Base-by-base conservation (phyloP, 2,888 invertebrate species). In the Drosophila helvetica region DNA sequence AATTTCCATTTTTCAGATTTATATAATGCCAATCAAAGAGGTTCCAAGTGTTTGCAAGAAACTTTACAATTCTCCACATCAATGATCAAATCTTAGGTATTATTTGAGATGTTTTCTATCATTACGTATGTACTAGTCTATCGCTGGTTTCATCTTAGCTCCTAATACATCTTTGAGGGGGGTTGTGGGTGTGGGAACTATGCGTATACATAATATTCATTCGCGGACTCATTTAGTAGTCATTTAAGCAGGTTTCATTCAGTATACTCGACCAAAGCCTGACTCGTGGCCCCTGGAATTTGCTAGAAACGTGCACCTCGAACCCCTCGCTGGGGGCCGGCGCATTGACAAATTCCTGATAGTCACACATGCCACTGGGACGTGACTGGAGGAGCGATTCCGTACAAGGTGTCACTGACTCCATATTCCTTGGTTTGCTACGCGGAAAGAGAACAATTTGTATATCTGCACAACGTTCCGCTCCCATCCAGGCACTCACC, bases 401-500 rank as follows among this genome's bases (percentile, higher is more conserved):
- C 42, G 75, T 75, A 53, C 86, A 91, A 9, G 52, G 43, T 3
- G 17, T 58, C 17, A 75, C 42, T 12, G 63, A 48, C 18, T 75
- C 75, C n/a, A 47, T 58, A 50, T 75, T 74, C 48, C 67, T 68
- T 0, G 90, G 90, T 27, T 80, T 80, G 3, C 91, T 91, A 33
- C 0, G 33, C n/a, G n/a, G n/a, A 3, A 15, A 17, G 25, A 43
- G 33, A 42, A 5, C 1, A 10, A 6, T 22, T 22, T 47, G 19
- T 6, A 17, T 58, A 12, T 15, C n/a, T 1, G 5, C 18, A 12
- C 0, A 10, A 12, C 53, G 43, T 45, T 30, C 10, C 12, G 15
- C 12, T 27, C 15, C 53, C 22, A 18, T 10, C 5, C 7, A 2
- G 1, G 43, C 1, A 56, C 90, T 87, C 89, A 93, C 93, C 93